phyloP scores from a whole-genome alignment of 2,113 vertebrate genomes.

The Panthera tigris region DNA sequence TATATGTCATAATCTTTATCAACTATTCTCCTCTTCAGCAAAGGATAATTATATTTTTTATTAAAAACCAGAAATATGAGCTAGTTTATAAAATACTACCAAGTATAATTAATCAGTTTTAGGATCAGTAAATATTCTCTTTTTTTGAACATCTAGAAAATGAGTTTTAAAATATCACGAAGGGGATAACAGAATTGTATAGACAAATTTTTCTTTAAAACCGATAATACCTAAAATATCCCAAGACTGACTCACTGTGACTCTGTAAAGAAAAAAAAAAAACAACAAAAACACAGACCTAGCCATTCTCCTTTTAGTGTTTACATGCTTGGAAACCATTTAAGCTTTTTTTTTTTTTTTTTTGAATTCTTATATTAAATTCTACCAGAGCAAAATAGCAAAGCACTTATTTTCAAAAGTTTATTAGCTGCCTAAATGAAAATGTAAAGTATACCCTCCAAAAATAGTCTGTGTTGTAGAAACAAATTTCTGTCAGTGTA shows the following conservation, averaged over 20 bases:
- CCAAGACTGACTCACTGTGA: neutral
- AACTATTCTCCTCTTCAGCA: neutral
- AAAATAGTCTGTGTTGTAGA: slow-evolving; percentile 53
- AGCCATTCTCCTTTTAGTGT: slow-evolving; percentile 8
- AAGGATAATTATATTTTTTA: neutral
- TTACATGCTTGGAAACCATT: slow-evolving; percentile 39
- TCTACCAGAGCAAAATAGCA: slow-evolving; percentile 48
- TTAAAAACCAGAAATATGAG: neutral
- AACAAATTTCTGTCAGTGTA: slow-evolving; percentile 68
- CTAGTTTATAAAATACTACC: neutral
- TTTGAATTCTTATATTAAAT: slow-evolving; percentile 17
- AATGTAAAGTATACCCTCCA: slow-evolving; percentile 64
- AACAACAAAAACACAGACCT: neutral
- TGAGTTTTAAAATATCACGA: neutral
- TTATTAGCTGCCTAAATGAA: slow-evolving; percentile 75
- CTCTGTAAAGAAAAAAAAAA: neutral
- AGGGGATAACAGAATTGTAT: neutral
- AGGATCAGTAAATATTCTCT: neutral
- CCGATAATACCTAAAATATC: neutral
- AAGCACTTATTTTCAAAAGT: slow-evolving; percentile 68
- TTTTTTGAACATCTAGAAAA: neutral
- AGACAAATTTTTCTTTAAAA: neutral
- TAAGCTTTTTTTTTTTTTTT: neutral
- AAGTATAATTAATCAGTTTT: neutral
- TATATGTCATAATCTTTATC: neutral